These are phyloP conservation scores for Ichneumon xanthorius DNA, from an alignment of 2,888 invertebrate genomes.

Conservation along the genomic window DNA sequence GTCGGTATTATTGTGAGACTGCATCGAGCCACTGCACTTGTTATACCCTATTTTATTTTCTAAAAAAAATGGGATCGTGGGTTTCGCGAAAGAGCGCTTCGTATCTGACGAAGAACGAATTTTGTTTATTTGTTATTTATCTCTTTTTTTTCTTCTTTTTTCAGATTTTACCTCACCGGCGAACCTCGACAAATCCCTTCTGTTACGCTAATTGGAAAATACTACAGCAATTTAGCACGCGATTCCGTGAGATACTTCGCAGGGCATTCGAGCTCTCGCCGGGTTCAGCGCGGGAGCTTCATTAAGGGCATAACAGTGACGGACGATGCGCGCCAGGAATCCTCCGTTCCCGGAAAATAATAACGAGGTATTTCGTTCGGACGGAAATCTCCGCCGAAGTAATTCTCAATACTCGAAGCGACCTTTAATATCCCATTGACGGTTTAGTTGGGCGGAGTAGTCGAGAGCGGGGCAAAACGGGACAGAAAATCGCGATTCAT, in stretches of 20 bases:
- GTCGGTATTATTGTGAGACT: not conserved
- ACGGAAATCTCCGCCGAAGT: not conserved
- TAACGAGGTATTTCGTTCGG: not conserved
- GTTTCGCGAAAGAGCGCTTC: not conserved
- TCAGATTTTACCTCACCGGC: not conserved
- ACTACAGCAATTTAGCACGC: conserved; percentile 71
- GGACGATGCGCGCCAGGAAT: conserved; percentile 60
- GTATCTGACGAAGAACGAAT: not conserved
- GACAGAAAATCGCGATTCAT: too few relatives aligned
- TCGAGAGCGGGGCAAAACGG: too few relatives aligned
- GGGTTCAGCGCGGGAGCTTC: conserved; percentile 67
- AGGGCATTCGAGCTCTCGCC: conserved; percentile 60
- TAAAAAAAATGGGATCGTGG: not conserved
- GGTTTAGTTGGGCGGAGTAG: too few relatives aligned
- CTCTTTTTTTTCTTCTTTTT: not conserved
- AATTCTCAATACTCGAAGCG: not conserved
- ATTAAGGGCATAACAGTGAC: conserved; percentile 77
- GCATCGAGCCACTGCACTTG: not conserved
- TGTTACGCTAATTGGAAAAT: conserved; percentile 74
- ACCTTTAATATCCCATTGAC: not conserved
- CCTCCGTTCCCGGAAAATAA: not conserved
- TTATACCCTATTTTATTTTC: conserved; percentile 4
- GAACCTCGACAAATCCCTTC: conserved; percentile 38
- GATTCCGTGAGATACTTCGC: conserved; percentile 73
- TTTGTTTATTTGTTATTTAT: conserved; percentile 1